Evolutionary conservation across 2,113 vertebrate species (phyloP).

Genomic region (Oceanodroma tethys): DNA sequence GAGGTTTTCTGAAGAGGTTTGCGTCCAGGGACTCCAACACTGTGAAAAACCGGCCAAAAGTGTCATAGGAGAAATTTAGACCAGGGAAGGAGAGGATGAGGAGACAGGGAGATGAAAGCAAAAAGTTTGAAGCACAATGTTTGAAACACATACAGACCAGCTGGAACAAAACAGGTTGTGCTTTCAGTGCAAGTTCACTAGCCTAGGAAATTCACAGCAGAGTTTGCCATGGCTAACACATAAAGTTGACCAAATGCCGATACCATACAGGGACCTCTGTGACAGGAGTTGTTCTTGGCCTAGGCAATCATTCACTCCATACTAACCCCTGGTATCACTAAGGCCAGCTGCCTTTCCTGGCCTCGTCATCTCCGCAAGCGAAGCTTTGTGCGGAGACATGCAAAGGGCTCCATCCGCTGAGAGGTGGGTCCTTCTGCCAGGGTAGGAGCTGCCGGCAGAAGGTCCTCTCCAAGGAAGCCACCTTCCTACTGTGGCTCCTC

Average conservation of each 20-base stretch:
- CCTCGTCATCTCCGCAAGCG: rapidly evolving
- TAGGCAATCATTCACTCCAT: neutral
- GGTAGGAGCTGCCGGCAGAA: neutral
- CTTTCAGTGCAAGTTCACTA: neutral
- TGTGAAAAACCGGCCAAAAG: neutral
- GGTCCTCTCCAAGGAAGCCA: neutral
- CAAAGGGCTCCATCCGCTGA: neutral
- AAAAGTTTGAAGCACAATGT: neutral
- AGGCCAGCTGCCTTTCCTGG: neutral
- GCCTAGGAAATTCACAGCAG: neutral
- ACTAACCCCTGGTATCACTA: neutral
- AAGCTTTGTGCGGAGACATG: neutral
- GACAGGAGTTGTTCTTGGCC: neutral
- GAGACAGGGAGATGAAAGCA: neutral
- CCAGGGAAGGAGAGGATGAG: neutral
- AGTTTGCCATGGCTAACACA: neutral
- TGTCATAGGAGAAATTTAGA: neutral
- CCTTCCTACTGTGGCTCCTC: neutral
- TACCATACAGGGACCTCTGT: neutral
- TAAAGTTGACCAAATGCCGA: rapidly evolving
- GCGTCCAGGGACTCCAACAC: neutral
- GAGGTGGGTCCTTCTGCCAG: neutral
- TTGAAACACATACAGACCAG: neutral
- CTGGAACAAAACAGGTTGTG: neutral
- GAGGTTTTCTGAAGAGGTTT: neutral